Conservation (phyloP, 2,113 vertebrate genomes). For the Smithornis capensis region DNA sequence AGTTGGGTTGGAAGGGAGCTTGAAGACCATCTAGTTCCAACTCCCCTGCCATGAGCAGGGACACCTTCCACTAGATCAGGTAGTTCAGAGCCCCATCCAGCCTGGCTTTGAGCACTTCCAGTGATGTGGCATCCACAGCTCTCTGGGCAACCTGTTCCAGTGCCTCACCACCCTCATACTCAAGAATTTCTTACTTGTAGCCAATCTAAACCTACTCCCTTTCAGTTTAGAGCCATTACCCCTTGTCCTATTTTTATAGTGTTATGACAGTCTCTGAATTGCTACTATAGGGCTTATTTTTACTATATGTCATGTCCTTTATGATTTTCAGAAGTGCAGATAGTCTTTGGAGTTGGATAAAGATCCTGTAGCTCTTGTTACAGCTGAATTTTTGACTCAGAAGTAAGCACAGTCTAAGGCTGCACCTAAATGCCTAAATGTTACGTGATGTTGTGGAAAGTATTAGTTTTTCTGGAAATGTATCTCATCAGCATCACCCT, state of each 20-base stretch:
- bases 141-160: background rate
- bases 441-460: background rate
- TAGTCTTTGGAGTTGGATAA: background rate
- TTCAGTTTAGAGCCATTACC: background rate
- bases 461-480: background rate
- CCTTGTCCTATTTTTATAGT: background rate
- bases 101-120: background rate
- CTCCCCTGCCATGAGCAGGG: background rate
- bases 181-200: background rate
- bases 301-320: background rate
- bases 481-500: background rate
- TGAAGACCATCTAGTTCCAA: background rate
- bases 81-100: background rate
- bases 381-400: background rate
- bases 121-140: background rate
- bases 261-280: background rate
- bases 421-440: no score
- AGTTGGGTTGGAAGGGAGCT: background rate
- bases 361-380: background rate
- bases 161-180: background rate
- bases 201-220: background rate
- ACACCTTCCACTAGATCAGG: background rate
- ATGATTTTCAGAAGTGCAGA: background rate
- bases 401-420: background rate
- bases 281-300: background rate